A percentile compares a stretch with the other conserved stretches of the same genome.
phyloP scores from a whole-genome alignment of 2,888 invertebrate species.

The Erynnis tages region DNA sequence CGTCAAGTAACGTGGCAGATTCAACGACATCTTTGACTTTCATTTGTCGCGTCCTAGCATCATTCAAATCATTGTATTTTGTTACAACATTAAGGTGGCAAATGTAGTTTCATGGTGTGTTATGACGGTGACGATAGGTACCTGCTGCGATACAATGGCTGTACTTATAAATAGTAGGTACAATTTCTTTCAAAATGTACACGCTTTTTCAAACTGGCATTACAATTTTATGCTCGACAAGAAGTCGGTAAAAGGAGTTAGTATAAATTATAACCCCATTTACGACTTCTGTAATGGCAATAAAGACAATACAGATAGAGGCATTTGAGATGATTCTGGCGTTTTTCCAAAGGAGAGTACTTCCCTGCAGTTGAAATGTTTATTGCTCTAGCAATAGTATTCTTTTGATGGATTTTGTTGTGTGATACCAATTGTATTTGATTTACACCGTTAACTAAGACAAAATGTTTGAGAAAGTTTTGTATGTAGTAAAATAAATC shows the following conservation, averaged over 20 bases:
- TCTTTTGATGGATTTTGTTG: slow-evolving; percentile 13
- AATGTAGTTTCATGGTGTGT: too few relatives aligned
- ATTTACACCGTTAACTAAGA: slow-evolving; percentile 11
- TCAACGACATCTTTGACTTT: too few relatives aligned
- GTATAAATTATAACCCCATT: slow-evolving; percentile 22
- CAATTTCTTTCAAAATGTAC: not conserved
- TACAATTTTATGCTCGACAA: not conserved
- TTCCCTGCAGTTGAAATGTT: slow-evolving; percentile 13
- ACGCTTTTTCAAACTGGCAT: too few relatives aligned
- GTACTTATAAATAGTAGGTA: too few relatives aligned
- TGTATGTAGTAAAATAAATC: too few relatives aligned
- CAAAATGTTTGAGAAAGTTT: too few relatives aligned
- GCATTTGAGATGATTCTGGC: slow-evolving; percentile 15
- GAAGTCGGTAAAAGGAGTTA: not conserved
- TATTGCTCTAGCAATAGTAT: slow-evolving; percentile 11
- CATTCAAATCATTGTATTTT: too few relatives aligned
- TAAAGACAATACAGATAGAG: slow-evolving; percentile 18
- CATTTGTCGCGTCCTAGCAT: too few relatives aligned
- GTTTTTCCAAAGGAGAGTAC: slow-evolving; percentile 11
- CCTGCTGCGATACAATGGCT: too few relatives aligned
- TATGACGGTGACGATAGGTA: too few relatives aligned
- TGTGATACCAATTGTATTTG: slow-evolving; percentile 1
- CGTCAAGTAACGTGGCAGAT: too few relatives aligned
- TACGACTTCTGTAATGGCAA: slow-evolving; percentile 17
- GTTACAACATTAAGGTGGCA: too few relatives aligned